Conservation (phyloP, 2,888 invertebrate genomes). For the Caenorhabditis zanzibari region DNA sequence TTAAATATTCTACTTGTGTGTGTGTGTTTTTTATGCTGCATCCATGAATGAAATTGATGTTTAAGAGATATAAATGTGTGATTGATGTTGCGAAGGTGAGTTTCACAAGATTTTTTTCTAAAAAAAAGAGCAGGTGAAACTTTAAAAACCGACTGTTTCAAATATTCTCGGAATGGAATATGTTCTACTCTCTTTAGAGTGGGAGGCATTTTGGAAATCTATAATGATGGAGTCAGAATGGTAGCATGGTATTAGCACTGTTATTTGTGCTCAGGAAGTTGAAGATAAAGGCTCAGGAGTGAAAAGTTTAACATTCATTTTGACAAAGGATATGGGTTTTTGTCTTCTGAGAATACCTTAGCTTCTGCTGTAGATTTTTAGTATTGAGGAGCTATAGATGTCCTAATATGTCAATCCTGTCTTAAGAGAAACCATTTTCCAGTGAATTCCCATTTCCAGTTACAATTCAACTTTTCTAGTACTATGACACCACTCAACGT, state of each 20-base stretch:
- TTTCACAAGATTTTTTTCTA: not conserved
- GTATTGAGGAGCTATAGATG: not conserved
- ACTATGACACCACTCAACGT: conserved; percentile 12
- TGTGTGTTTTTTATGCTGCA: conserved; percentile 25
- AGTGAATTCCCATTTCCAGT: not conserved
- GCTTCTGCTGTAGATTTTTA: no score
- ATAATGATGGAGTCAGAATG: not conserved
- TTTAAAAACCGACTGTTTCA: not conserved
- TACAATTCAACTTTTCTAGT: not conserved
- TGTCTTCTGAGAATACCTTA: not conserved
- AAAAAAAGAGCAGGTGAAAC: not conserved
- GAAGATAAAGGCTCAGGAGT: not conserved
- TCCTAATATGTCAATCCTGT: not conserved
- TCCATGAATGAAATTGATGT: conserved; percentile 17
- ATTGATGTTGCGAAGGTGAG: conserved; percentile 6
- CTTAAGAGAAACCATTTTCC: not conserved
- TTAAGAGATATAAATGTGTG: not conserved
- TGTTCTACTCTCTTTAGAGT: not conserved
- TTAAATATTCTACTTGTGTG: conserved; percentile 37
- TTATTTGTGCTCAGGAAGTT: not conserved
- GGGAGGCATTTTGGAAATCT: not conserved
- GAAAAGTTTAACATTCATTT: no score
- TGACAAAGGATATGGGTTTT: not conserved
- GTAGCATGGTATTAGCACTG: not conserved
- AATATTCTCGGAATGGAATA: not conserved